phyloP scores from a whole-genome alignment of 1,140 invertebrate species.

The Dendroctonus valens region DNA sequence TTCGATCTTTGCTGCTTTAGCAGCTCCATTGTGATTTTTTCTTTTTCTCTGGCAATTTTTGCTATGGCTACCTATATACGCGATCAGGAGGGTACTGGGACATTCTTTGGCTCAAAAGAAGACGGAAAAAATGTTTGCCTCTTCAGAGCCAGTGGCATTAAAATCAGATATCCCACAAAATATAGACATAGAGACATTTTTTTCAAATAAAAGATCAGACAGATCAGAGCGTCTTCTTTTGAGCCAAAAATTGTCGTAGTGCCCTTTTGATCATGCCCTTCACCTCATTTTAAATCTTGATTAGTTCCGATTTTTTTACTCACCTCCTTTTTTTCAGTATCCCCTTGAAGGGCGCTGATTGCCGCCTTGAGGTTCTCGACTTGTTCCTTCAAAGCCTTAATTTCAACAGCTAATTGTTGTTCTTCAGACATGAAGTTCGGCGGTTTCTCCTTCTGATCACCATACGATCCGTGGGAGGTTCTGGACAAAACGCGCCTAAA shows the following conservation, averaged over 20 bases:
- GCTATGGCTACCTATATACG: slow-evolving; percentile 35
- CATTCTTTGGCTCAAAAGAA: background rate
- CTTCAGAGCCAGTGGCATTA: no score
- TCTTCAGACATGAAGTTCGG: slow-evolving; percentile 28
- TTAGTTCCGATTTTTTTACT: background rate
- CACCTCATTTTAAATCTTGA: background rate
- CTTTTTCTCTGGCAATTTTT: slow-evolving; percentile 42
- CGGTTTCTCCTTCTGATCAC: slow-evolving; percentile 20
- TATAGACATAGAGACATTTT: no score
- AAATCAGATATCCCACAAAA: no score
- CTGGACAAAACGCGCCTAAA: slow-evolving; percentile 35
- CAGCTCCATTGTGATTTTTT: slow-evolving; percentile 42
- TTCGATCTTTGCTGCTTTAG: slow-evolving; percentile 44
- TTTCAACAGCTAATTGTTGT: slow-evolving; percentile 31
- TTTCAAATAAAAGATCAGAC: no score
- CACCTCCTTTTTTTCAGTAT: slow-evolving; percentile 43
- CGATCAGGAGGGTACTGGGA: background rate
- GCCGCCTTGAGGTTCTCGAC: slow-evolving; percentile 43
- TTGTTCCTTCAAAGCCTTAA: slow-evolving; percentile 43
- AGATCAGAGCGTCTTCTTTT: no score
- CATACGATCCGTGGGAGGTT: slow-evolving; percentile 22
- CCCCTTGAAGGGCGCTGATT: slow-evolving; percentile 39
- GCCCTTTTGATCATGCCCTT: no score
- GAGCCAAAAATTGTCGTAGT: no score
- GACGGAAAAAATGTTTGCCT: no score